phyloP scores from a whole-genome alignment of 2,797 vertebrate species.

The Alauda arvensis region DNA sequence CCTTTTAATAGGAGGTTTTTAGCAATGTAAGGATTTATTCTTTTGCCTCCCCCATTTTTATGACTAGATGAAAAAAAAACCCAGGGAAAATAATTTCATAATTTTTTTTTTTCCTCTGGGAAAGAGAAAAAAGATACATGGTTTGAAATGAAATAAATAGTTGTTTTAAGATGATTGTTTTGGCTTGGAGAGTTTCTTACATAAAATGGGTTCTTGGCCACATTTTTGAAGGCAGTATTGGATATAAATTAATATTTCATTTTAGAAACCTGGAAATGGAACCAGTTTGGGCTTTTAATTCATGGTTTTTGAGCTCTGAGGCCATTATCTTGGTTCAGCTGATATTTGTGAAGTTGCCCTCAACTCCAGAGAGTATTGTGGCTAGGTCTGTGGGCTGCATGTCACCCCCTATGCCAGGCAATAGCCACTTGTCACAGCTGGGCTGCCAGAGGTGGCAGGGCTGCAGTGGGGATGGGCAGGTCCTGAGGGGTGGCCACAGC shows the following conservation, averaged over 20 bases:
- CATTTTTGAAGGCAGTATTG: background rate
- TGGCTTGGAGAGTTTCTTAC: background rate
- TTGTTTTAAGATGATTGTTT: background rate
- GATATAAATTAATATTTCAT: background rate
- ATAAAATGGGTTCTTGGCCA: background rate
- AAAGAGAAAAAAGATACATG: background rate
- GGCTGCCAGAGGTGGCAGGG: background rate
- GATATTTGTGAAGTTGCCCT: background rate
- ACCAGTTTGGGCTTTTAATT: background rate
- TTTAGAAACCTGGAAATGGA: background rate
- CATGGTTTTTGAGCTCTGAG: background rate
- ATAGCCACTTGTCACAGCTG: background rate
- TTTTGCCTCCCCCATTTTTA: background rate
- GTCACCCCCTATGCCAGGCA: background rate
- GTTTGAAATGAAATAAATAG: background rate
- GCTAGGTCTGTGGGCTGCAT: background rate
- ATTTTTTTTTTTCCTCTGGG: rapidly evolving
- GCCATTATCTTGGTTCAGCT: background rate
- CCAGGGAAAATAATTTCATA: background rate
- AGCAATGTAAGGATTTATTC: background rate
- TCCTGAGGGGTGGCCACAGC: background rate
- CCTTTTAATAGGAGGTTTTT: background rate
- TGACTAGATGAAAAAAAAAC: background rate
- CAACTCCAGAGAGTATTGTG: background rate
- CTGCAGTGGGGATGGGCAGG: no score